These are phyloP conservation scores for Tenrec ecaudatus DNA, from an alignment of 2,113 vertebrate species.

Conservation along the genomic window DNA sequence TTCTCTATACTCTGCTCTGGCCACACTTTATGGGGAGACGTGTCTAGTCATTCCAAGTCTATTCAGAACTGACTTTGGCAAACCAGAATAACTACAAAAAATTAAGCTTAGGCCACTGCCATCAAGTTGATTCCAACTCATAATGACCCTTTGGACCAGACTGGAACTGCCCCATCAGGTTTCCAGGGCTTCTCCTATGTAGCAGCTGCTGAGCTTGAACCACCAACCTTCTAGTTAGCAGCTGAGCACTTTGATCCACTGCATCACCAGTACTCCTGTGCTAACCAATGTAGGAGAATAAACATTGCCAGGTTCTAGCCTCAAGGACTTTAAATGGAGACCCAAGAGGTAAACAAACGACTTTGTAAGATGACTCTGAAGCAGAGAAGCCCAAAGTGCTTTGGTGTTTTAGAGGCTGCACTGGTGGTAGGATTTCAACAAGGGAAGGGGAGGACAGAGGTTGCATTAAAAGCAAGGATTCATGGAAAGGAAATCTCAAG, in stretches of 20 bases:
- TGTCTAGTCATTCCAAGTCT: not conserved
- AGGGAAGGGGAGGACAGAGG: not conserved
- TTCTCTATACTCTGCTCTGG: conserved; percentile 3
- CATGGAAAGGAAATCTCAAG: conserved; percentile 35
- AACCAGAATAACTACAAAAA: conserved; percentile 46
- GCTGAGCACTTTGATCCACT: not conserved
- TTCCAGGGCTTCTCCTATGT: not conserved
- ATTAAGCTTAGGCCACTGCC: not conserved
- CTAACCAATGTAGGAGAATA: not conserved
- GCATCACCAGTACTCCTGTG: not conserved
- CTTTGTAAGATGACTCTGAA: not conserved
- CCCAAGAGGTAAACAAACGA: not conserved
- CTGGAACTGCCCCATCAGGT: too few relatives aligned
- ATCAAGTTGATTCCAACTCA: not conserved
- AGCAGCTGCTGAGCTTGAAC: not conserved
- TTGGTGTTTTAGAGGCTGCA: conserved; percentile 21
- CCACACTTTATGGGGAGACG: not conserved
- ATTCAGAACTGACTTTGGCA: conserved; percentile 40
- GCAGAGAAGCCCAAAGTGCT: conserved; percentile 42
- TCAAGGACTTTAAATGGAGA: conserved; percentile 31
- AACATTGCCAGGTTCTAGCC: conserved; percentile 18
- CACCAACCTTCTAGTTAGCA: too few relatives aligned
- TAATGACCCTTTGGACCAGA: not conserved
- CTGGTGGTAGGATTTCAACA: not conserved
- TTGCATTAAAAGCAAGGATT: conserved; percentile 48